Conservation (phyloP, 37 sponge, comb jelly and placozoan species). For the Petrosia ficiformis region DNA sequence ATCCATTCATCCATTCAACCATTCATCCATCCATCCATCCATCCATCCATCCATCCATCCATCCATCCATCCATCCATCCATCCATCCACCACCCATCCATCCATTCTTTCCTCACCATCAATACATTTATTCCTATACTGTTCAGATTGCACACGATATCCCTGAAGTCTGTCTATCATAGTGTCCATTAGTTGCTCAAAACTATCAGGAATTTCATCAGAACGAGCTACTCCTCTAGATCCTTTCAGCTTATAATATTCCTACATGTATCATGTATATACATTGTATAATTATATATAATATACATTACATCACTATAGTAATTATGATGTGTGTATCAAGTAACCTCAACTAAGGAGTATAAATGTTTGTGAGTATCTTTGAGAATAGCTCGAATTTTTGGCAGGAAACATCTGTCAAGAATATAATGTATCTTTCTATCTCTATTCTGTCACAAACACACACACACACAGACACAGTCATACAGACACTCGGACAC, state of each 20-base stretch:
- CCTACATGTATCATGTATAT: slow-evolving; percentile 1
- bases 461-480: too few relatives aligned
- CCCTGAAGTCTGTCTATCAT: slow-evolving; percentile 53
- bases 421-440: not conserved
- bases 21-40: too few relatives aligned
- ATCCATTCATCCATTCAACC: too few relatives aligned
- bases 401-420: slow-evolving; percentile 57
- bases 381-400: slow-evolving; percentile 43
- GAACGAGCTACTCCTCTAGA: not conserved
- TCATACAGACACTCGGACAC: too few relatives aligned
- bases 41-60: too few relatives aligned
- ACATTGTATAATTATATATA: not conserved
- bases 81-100: too few relatives aligned
- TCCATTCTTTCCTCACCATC: slow-evolving; percentile 43
- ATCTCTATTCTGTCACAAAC: too few relatives aligned
- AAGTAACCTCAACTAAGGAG: slow-evolving; percentile 34
- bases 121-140: slow-evolving; percentile 76
- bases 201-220: slow-evolving; percentile 41
- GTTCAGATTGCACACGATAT: slow-evolving; percentile 70
- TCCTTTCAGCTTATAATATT: slow-evolving; percentile 40
- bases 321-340: too few relatives aligned
- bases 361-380: slow-evolving; percentile 35
- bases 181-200: slow-evolving; percentile 60
- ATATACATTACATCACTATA: not conserved
- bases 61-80: too few relatives aligned